Base-by-base conservation (phyloP, 1,140 invertebrate species). In the Pseudomyrmex flavicornis region DNA sequence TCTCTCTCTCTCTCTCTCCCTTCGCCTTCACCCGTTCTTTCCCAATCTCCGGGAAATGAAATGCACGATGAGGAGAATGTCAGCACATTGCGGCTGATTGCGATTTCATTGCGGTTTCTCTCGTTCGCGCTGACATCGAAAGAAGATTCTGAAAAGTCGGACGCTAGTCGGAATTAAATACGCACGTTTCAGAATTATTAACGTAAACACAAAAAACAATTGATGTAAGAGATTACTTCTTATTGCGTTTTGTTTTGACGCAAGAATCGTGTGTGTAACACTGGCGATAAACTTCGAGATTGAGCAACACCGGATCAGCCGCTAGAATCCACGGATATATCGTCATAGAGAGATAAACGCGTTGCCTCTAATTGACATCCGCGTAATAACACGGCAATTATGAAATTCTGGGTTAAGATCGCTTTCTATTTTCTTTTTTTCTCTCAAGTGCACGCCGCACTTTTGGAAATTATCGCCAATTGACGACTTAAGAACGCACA, bases 321-420 rank as follows among this genome's bases (percentile, higher is more conserved):
- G 50, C 44, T 35, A 20, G 22, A 54, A n/a, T 48, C 22, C n/a
- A 20, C 61, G 22, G 26, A 74, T 76, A 84, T 69, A 15, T 52
- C 12, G 26, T 35, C 35, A 35, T 35, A 35, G 35, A 35, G 35
- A n/a, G 52, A 84, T 76, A 59, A 84, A 84, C n/a, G 59, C 56
- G 52, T 22, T 35, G 46, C 54, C 48, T 59, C 54, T 59, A 75
- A 84, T 61, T 73, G 9, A 0, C 3, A 9, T 0, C 0, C 52
- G 9, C 12, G 3, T 84, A 87, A 84, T 87, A 44, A 84, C 22
- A 69, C 22, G 54, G 13, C 62, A 52, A 75, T 86, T 84, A 84
- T 52, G 52, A 86, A 74, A 84, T 70, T 62, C 48, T 83, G 22
- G n/a, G 79, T 77, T 74, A 84, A 79, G 61, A 86, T 72, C 26